Evolutionary conservation across 2,113 vertebrate genomes (phyloP), one percentile per base, ranked within the genome.

Genomic region (Tylochromis polylepis): DNA sequence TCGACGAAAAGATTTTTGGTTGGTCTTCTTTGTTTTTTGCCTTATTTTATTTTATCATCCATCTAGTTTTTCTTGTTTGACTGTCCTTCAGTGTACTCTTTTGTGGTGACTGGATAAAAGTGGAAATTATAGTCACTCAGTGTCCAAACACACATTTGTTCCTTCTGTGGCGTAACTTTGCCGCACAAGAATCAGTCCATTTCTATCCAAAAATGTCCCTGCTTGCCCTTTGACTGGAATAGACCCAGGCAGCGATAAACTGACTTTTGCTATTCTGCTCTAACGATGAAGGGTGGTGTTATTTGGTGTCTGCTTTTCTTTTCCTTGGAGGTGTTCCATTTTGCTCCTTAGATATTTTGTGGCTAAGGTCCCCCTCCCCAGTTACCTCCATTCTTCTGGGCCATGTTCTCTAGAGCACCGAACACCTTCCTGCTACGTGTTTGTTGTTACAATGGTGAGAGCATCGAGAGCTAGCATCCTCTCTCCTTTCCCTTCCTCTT

Each of bases 31-130:
- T 22, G 20, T 2, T 65, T 65, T 38, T 22, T 1, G 46, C 80
- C 46, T 82, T 43, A n/a, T 55, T 79, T 58, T 57, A 14, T 79
- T 62, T 38, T 16, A 29, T 67, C 79, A 62, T 56, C 12, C 43
- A 6, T 70, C 72, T 78, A 80, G 34, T 85, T 82, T 72, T 53
- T 83, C 75, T 84, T 80, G 49, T 87, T 83, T 82, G 56, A 80
- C 70, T 70, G 4, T 79, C 51, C 60, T 77, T 88, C 24, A 36
- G 78, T 83, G 49, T 86, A 56, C 87, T 75, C 8, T 80, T 88
- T 80, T 92, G 59, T 90, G 90, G 92, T 94, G 90, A 90, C 91
- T 89, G 90, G 85, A 65, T 89, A 82, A 81, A 65, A 85, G 36
- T 38, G 83, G 46, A 86, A 85, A 72, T 83, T 79, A 34, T 49